Evolutionary conservation across 2,113 vertebrate genomes (phyloP), one percentile per base, ranked within the genome.

Genomic region (Entomyzon cyanotis): DNA sequence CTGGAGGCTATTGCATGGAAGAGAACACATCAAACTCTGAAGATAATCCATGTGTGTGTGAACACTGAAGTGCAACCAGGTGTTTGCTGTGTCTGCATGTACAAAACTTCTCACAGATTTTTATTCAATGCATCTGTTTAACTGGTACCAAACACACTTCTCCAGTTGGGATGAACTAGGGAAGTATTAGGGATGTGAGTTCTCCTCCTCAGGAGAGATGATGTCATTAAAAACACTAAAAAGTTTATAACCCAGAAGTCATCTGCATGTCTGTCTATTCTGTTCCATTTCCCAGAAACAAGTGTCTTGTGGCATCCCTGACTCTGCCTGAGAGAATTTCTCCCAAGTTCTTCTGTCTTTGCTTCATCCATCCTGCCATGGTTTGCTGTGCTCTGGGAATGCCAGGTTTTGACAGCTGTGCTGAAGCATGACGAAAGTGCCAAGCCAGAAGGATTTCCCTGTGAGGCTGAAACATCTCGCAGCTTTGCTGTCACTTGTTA

Each of bases 321-420:
- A 12, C 20, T 55, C 1, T 41, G 8, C 41, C 17, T 8, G 37
- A 76, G 37, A 76, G 37, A 59, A 39, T n/a, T 49, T 71, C 13
- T 2, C 39, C 30, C 12, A 5, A 6, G 10, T 37, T 37, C 31
- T 69, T 4, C 4, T 27, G 10, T 35, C 30, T 69, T 42, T n/a
- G n/a, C 42, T 62, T 39, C 24, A 2, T 15, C 37, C 68, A 0
- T 24, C 24, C 20, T 35, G 3, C 35, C 0, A 0, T 6, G 63
- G 12, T 7, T 7, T 56, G 56, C 46, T 4, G 0, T 3, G 19
- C 60, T 76, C 15, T 35, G 84, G 46, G 76, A 84, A 11, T 3
- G 37, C 16, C 1, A 0, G 13, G 4, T 25, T 60, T n/a, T 50
- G 80, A 27, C 15, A 60, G 62, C 37, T 33, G 84, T 31, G 31